A percentile compares a stretch with the other conserved stretches of the same genome.
These are phyloP conservation scores for Menidia menidia DNA, from an alignment of 2,797 vertebrate genomes.

Conservation along the genomic window DNA sequence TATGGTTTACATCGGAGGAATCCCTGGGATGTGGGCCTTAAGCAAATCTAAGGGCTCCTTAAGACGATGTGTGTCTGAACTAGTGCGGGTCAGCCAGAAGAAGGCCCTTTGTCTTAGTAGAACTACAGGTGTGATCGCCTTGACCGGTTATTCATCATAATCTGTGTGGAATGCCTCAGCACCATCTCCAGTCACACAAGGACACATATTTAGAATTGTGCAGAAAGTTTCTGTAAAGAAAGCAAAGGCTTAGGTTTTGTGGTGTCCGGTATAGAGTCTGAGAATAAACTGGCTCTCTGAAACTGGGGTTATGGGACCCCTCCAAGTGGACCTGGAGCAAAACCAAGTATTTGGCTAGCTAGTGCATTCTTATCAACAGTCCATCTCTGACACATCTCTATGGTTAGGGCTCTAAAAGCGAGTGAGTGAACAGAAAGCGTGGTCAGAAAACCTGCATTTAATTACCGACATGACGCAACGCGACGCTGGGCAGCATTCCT, in stretches of 20 bases:
- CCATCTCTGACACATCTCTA: neutral
- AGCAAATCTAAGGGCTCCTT: no score
- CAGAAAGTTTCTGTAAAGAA: neutral
- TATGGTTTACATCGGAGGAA: no score
- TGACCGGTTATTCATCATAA: no score
- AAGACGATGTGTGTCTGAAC: no score
- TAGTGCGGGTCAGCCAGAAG: no score
- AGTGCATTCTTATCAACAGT: neutral
- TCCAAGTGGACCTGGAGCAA: neutral
- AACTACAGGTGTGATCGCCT: no score
- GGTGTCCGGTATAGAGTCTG: neutral
- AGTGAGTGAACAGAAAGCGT: neutral
- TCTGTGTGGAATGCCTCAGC: no score
- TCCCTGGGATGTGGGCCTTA: no score
- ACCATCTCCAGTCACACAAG: no score
- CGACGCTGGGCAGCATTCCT: neutral
- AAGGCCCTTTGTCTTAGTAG: no score
- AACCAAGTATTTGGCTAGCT: neutral
- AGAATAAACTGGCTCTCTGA: neutral
- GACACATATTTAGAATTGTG: neutral
- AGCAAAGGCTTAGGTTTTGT: neutral
- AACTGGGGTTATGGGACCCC: no score
- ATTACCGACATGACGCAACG: no score
- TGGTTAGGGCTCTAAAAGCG: neutral
- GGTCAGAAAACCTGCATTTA: neutral